A percentile compares a stretch with the other conserved stretches of the same genome.
Evolutionary conservation across 2,888 invertebrate species (phyloP).

Genomic region (Acanthosepion pharaonis): DNA sequence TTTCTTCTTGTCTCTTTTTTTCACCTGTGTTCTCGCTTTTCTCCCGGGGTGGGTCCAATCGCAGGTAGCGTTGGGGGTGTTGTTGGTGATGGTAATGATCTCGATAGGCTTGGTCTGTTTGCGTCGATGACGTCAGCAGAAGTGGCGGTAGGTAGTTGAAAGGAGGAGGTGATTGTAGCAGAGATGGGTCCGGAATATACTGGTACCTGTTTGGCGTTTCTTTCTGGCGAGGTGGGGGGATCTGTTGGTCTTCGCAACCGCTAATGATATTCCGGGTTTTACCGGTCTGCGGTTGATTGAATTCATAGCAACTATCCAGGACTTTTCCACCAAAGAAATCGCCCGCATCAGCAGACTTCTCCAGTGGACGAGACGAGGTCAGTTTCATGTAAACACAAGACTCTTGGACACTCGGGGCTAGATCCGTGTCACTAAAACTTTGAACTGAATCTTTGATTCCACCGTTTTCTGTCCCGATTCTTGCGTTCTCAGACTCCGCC

Average conservation of each 20-base stretch:
- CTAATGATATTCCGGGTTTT: not conserved
- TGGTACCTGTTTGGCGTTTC: not conserved
- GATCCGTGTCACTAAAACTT: not conserved
- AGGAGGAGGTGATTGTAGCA: not conserved
- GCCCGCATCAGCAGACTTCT: not conserved
- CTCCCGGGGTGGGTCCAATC: not conserved
- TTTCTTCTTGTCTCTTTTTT: not conserved
- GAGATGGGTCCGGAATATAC: not conserved
- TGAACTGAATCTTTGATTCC: not conserved
- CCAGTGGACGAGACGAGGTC: not conserved
- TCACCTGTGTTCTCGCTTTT: not conserved
- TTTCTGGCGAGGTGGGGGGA: not conserved
- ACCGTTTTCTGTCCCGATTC: not conserved
- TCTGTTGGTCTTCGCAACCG: not conserved
- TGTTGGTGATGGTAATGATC: not conserved
- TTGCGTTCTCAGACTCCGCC: not conserved
- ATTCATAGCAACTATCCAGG: not conserved
- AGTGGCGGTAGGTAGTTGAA: not conserved
- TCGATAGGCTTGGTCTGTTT: not conserved
- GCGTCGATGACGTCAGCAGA: not conserved
- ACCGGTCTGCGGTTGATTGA: not conserved
- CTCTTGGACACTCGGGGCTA: not conserved
- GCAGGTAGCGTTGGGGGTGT: slow-evolving; percentile 21
- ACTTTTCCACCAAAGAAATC: not conserved
- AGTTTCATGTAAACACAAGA: slow-evolving; percentile 35